Evolutionary conservation across 2,113 vertebrate genomes (phyloP).

Genomic region (Athene noctua): DNA sequence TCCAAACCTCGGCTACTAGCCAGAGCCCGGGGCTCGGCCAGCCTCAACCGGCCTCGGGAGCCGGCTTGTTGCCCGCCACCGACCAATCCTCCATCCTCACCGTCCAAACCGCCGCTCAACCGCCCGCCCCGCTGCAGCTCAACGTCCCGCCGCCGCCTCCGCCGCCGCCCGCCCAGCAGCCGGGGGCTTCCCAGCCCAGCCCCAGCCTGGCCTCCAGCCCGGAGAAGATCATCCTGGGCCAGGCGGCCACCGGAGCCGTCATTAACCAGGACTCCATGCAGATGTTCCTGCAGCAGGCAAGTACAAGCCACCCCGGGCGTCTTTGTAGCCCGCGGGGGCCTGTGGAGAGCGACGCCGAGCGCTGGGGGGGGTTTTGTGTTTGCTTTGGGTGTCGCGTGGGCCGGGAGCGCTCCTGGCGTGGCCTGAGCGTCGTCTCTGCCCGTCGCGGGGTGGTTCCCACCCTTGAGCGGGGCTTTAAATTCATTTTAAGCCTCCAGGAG

Average conservation of each 20-base stretch:
- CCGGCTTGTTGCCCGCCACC: slow-evolving; percentile 35
- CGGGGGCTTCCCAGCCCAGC: slow-evolving; percentile 76
- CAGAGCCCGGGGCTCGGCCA: slow-evolving; percentile 69
- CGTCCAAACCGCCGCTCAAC: slow-evolving; percentile 72
- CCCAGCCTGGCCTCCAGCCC: slow-evolving; percentile 75
- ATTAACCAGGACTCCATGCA: slow-evolving; percentile 90
- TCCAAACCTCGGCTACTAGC: slow-evolving; percentile 75
- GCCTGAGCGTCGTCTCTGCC: too few species aligned
- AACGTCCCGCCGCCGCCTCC: slow-evolving; percentile 41
- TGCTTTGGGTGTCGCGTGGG: too few species aligned
- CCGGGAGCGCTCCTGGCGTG: too few species aligned
- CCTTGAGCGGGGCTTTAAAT: too few species aligned
- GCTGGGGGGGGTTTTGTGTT: too few species aligned
- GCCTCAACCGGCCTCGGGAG: slow-evolving; percentile 60
- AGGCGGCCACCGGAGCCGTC: slow-evolving; percentile 79
- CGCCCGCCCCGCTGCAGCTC: slow-evolving; percentile 56
- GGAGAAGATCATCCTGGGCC: slow-evolving; percentile 88
- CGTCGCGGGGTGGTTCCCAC: too few species aligned
- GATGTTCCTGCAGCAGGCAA: slow-evolving; percentile 96
- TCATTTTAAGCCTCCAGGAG: too few species aligned
- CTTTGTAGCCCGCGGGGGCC: too few species aligned
- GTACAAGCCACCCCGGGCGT: neutral
- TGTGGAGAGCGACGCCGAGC: too few species aligned
- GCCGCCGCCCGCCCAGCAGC: slow-evolving; percentile 37
- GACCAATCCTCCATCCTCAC: slow-evolving; percentile 79